Base-by-base conservation (phyloP, 2,888 invertebrate species). In the Trichogramma dendrolimi region DNA sequence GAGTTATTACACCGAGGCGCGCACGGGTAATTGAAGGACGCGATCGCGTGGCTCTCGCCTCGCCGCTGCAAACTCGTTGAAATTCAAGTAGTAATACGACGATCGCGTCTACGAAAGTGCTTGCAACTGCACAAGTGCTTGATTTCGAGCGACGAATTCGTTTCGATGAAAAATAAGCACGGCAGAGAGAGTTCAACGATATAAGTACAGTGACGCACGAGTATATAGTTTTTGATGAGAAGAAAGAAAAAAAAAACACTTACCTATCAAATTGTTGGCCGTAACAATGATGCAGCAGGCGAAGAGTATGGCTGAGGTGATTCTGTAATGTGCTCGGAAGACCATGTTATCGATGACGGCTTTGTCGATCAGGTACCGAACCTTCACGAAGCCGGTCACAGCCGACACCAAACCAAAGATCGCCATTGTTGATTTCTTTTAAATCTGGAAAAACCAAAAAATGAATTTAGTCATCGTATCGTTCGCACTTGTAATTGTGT, bases 341-440 rank as follows among this genome's bases (percentile, higher is more conserved):
- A 92, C 87, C 87, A 91, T 89, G 80, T 93, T 94, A 82, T 94
- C 93, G 74, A 93, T 92, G 71, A 91, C 84, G 65, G 93, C 93
- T 80, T 89, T 92, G 84, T 93, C 93, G 77, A 91, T 85, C 71
- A 92, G 85, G 84, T 89, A 91, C 79, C 93, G 89, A 79, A 93
- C 90, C 84, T 93, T 93, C 72, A 94, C 87, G 80, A 93, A 92
- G 82, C 92, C 91, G 84, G 92, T 92, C 72, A 94, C 89, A 71
- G 92, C 89, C 75, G 92, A 92, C 70, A 91, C 88, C 85, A 94
- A 85, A 68, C 91, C 91, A 76, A 91, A 87, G 68, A 92, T 85
- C 75, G 90, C 88, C 92, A 92, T 92, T 75, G 77, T 82, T 76
- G 66, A 65, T 50, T 55, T 59, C 49, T 71, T 61, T 60, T 47